Evolutionary conservation across 2,113 vertebrate species (phyloP), one percentile per base, ranked within the genome.

Genomic region (Mola mola): DNA sequence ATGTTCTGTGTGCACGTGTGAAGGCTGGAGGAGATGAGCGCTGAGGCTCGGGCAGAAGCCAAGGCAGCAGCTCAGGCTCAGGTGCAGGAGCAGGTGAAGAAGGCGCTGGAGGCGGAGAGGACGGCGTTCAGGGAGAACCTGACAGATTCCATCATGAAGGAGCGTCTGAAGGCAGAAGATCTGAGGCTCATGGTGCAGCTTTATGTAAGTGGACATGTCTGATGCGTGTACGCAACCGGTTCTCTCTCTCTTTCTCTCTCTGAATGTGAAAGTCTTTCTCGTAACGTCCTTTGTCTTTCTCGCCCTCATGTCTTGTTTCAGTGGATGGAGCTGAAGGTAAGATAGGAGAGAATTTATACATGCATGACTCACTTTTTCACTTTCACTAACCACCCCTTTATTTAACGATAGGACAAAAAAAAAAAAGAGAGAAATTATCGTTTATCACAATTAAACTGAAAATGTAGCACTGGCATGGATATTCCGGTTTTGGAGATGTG

Each of bases 261-360:
- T 53, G 19, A 44, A 70, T 29, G 10, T 42, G 29, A 59, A 56
- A 8, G 2, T 10, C 50, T 67, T 49, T 29, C 9, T 61, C 70
- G 75, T 53, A 81, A 36, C 44, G 46, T 64, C 69, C 24, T 80
- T 41, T 83, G 11, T 80, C 46, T 75, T 44, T 78, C 58, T 72
- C 29, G 40, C 68, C 46, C 51, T 56, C 41, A 38, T 53, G 12
- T 34, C 46, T 58, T 62, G 38, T 75, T 71, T 73, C 78, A 91
- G 90, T 84, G 88, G 87, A 70, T 90, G 85, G 87, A 92, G 67
- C 37, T 84, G 22, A 91, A 91, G 84, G 87, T 91, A 87, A 86
- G 86, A 64, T 10, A 5, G 59, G 51, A 66, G 28, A 59, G 12
- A 9, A 13, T 67, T 51, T 8, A 19, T 61, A 11, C 43, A 15